Evolutionary conservation across 1,140 invertebrate species (phyloP), one percentile per base, ranked within the genome.

Genomic region (Cotesia vestalis): DNA sequence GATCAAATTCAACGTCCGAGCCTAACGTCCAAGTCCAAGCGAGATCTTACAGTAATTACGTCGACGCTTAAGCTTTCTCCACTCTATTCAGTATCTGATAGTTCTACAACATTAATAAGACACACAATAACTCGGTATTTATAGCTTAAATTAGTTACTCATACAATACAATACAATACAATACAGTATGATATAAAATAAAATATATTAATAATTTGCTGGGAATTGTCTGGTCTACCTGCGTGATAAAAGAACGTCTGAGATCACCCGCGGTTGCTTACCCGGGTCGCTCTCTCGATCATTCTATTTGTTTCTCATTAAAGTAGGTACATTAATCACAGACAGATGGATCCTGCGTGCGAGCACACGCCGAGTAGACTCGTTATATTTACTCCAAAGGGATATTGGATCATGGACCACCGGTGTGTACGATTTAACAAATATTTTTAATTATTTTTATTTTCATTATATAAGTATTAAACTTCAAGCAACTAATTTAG

Each of bases 221-320:
- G 40, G 40, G 40, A 46, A 46, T 20, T 59, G 57, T 11, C 57
- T 20, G 20, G 57, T 59, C 34, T 66, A 59, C 61, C 62, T 63
- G 69, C 59, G 38, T 62, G 70, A 53, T 66, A 36, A 57, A 51
- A 53, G 38, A 66, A 63, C 53, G 55, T 46, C 17, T 66, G 51
- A 51, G 61, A 68, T 75, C 74, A 51, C 73, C 71, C 66, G 66
- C 70, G 46, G 68, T 60, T 66, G 40, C 40, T 46, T 46, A 63
- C 64, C 59, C 52, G 34, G 57, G 53, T 64, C 63, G 46, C 69
- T 75, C 73, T 77, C 72, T 64, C 57, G 62, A 71, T 64, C 59
- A 52, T 62, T 66, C 75, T 83, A 84, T 85, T 85, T 84, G 80
- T 81, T 84, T 83, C 83, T 85, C 81, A 85, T 86, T 86, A 86